Evolutionary conservation across 2,888 invertebrate species (phyloP).

Genomic region (Orgyia antiqua): DNA sequence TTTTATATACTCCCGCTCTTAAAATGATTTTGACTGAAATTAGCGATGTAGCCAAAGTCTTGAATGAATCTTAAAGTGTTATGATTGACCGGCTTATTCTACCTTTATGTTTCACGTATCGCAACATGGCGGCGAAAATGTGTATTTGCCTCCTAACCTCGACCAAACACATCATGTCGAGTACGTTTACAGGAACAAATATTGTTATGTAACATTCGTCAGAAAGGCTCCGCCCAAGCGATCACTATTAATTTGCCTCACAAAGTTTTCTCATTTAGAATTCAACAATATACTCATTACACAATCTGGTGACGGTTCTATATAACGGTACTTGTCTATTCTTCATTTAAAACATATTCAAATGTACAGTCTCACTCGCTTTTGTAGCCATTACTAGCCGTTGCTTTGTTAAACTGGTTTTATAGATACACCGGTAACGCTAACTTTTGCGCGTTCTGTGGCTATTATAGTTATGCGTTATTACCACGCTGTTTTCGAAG

Average conservation of each 20-base stretch:
- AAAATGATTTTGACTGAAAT: too few species aligned
- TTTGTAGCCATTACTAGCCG: conserved; percentile 23
- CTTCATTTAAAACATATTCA: conserved; percentile 31
- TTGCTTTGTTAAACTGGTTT: conserved; percentile 28
- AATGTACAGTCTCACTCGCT: conserved; percentile 24
- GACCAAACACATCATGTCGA: too few species aligned
- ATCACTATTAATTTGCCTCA: conserved; percentile 18
- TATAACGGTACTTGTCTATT: conserved; percentile 33
- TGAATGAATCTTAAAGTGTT: too few species aligned
- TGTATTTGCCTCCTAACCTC: too few species aligned
- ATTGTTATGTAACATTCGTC: conserved; percentile 24
- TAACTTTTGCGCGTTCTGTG: conserved; percentile 10
- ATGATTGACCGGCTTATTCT: too few species aligned
- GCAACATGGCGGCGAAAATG: too few species aligned
- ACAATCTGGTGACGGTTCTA: conserved; percentile 23
- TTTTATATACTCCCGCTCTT: too few species aligned
- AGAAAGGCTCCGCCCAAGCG: too few species aligned
- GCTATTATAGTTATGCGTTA: conserved; percentile 8
- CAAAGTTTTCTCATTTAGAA: conserved; percentile 22
- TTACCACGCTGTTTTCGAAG: conserved; percentile 10
- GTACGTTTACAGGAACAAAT: conserved; percentile 11
- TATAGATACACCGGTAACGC: conserved; percentile 12
- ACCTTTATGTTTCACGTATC: background rate
- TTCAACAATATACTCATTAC: conserved; percentile 30
- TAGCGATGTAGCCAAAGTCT: too few species aligned